These are phyloP conservation scores for Torymus auratus DNA, from an alignment of 2,888 invertebrate species.

Conservation along the genomic window DNA sequence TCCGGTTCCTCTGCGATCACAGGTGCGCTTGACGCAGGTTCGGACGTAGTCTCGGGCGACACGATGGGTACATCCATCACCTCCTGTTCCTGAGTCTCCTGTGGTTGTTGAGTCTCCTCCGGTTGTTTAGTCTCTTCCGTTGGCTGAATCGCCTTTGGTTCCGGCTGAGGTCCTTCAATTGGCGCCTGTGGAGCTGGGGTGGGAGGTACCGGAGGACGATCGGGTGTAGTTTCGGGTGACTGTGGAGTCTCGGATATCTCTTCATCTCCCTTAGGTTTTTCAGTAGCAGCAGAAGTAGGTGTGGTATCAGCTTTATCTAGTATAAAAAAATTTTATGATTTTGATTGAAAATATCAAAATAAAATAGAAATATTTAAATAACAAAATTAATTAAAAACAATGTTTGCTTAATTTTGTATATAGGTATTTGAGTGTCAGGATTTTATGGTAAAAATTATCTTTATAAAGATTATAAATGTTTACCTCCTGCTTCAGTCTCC, in stretches of 20 bases:
- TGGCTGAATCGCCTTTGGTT: background rate
- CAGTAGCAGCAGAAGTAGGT: background rate
- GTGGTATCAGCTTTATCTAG: background rate
- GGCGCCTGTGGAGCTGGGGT: conserved; percentile 1
- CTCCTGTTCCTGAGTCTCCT: background rate
- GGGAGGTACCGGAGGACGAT: conserved; percentile 12
- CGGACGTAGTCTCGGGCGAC: background rate
- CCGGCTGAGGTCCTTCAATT: conserved; percentile 4
- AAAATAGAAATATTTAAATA: too few relatives aligned
- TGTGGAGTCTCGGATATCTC: conserved; percentile 78
- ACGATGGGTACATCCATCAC: conserved; percentile 1
- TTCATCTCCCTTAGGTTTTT: conserved; percentile 12
- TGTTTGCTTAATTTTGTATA: too few relatives aligned
- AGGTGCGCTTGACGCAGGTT: background rate
- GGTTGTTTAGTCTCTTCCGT: too few relatives aligned
- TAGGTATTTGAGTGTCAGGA: too few relatives aligned
- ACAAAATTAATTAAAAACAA: too few relatives aligned
- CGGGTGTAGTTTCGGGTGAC: conserved; percentile 73
- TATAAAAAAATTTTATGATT: background rate
- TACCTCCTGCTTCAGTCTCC: conserved; percentile 31
- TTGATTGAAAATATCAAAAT: too few relatives aligned
- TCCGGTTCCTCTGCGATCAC: too few relatives aligned
- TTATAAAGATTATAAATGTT: conserved; percentile 62
- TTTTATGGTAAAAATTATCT: background rate
- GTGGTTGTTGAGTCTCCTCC: background rate